Conservation (phyloP, 2,113 vertebrate species). For the Ciconia boyciana region DNA sequence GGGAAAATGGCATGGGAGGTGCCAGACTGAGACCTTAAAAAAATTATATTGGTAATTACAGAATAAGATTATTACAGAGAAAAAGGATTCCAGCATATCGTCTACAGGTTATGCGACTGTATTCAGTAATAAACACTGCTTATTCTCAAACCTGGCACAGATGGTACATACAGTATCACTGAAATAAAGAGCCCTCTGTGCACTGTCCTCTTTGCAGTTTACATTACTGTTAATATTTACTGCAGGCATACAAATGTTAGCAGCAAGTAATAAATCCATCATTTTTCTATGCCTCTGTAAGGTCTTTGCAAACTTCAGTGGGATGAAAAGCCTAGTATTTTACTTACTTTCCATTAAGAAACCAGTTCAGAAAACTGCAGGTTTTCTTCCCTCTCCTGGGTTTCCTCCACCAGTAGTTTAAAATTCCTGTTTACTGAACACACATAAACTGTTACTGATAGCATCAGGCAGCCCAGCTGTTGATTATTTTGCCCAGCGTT, state of each 20-base stretch:
- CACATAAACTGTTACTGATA: neutral
- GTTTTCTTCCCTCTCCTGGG: neutral
- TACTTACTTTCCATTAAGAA: neutral
- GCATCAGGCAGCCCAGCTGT: neutral
- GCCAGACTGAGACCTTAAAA: neutral
- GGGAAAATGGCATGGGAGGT: neutral
- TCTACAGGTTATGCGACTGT: neutral
- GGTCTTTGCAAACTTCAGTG: neutral
- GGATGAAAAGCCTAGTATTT: neutral
- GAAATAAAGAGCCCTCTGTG: constrained; percentile 6
- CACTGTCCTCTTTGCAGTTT: neutral
- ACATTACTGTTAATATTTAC: neutral
- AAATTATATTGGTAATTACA: neutral
- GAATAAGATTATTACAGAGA: neutral
- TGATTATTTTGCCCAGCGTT: neutral
- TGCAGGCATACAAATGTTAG: neutral
- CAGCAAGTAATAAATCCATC: neutral
- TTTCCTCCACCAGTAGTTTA: neutral
- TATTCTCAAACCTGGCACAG: neutral
- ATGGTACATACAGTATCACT: neutral
- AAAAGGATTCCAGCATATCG: neutral
- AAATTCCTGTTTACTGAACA: neutral
- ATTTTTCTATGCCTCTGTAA: neutral
- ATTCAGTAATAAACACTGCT: neutral
- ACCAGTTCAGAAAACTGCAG: neutral